A percentile compares a stretch with the other conserved stretches of the same genome.
Conservation (phyloP, 2,888 invertebrate genomes). For the Metallyticus violacea region DNA sequence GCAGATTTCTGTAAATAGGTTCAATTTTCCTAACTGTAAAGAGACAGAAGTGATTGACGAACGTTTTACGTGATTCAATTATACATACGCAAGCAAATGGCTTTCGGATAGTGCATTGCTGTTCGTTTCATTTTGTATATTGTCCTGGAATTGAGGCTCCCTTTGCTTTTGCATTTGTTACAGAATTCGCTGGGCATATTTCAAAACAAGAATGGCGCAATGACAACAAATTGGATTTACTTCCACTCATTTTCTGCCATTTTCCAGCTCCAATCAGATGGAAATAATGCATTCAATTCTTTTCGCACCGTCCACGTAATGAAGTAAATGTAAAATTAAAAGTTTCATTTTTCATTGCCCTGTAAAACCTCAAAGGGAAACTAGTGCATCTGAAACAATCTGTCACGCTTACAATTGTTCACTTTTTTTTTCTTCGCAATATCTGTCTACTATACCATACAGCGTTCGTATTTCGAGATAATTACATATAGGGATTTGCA, state of each 20-base stretch:
- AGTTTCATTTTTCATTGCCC: not conserved
- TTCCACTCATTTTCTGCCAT: not conserved
- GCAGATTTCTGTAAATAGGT: too few relatives aligned
- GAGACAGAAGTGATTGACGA: not conserved
- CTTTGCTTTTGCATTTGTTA: not conserved
- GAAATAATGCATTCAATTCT: not conserved
- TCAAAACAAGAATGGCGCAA: not conserved
- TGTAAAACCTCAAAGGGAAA: not conserved
- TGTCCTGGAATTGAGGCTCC: not conserved
- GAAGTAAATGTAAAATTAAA: not conserved
- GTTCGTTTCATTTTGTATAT: not conserved
- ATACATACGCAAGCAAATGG: not conserved
- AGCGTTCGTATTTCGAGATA: too few relatives aligned
- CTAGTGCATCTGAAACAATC: not conserved
- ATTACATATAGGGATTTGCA: too few relatives aligned
- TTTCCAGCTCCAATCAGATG: not conserved
- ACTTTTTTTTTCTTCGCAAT: not conserved
- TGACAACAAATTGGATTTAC: not conserved
- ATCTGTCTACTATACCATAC: not conserved
- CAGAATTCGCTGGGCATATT: not conserved
- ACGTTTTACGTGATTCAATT: not conserved
- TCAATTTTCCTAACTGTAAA: not conserved
- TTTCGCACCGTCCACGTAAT: not conserved
- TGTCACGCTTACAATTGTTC: not conserved
- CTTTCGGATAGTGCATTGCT: not conserved